Evolutionary conservation across 1,140 invertebrate genomes (phyloP), one percentile per base, ranked within the genome.

Genomic region (Lepidostoma basale): DNA sequence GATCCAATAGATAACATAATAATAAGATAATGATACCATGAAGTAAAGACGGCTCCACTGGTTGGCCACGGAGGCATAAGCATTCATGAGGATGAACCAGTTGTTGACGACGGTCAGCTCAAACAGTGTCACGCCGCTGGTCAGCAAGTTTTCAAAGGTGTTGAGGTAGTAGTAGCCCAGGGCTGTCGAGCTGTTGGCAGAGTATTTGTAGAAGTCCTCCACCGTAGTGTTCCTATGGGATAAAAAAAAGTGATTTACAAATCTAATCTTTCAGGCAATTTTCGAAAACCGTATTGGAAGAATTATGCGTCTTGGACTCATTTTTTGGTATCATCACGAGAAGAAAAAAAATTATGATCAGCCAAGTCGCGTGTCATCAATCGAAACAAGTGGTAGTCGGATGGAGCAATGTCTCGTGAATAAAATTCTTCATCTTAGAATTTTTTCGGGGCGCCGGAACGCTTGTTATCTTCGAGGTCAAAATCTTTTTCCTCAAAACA

Each of bases 41-140:
- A 97, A 96, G 77, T 92, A 97, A 23, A 92, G 81, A 72, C 94
- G 83, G 62, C 88, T 90, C 73, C 87, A 89, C 76, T 85, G 83
- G 4, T 86, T 85, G 4, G 87, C 85, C 2, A 90, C 88, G 22
- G 85, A 81, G 1, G 91, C 92, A 78, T 91, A 95, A 10, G 91
- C 92, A 76, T 95, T 92, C 94, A 96, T 96, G n/a, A 94, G 87
- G 62, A 96, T 92, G 78, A 92, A 94, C 91, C 91, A 92, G 77
- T 95, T 95, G 80, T 95, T 96, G 26, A 95, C 92, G 14, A 95
- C 92, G 3, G 93, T 96, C 69, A 96, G 81, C 80, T 96, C 94
- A 83, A 97, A 97, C 56, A 97, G 79, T 0, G 94, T 95, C 54
- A 96, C 92, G 75, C 84, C 84, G 74, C 89, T 90, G 10, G 87